phyloP scores from a whole-genome alignment of 1,140 invertebrate species.

The Bombus confusus region DNA sequence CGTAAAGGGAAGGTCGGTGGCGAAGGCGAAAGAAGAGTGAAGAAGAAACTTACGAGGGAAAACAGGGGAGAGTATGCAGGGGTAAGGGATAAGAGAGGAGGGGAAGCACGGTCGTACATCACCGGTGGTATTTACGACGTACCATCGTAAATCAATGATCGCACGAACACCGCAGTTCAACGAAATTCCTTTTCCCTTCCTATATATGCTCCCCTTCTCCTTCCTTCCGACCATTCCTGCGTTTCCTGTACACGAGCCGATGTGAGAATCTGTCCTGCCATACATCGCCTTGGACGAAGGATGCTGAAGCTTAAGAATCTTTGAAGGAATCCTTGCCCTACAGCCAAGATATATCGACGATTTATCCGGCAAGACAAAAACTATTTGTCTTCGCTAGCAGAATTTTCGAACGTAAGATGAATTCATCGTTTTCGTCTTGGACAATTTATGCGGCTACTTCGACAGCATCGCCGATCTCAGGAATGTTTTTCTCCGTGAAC shows the following conservation, averaged over 20 bases:
- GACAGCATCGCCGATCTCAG: neutral
- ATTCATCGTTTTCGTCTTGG: neutral
- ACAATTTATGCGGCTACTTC: neutral
- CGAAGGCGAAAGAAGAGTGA: slow-evolving; percentile 56
- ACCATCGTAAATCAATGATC: slow-evolving; percentile 76
- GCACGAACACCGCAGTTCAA: slow-evolving; percentile 67
- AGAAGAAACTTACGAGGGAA: slow-evolving; percentile 48
- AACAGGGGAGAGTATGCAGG: slow-evolving; percentile 15
- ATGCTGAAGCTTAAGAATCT: slow-evolving; percentile 55
- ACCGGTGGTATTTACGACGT: slow-evolving; percentile 72
- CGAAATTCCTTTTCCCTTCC: slow-evolving; percentile 69
- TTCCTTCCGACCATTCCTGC: slow-evolving; percentile 52
- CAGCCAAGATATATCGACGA: slow-evolving; percentile 22
- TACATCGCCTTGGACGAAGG: slow-evolving; percentile 53
- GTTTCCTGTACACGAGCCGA: slow-evolving; percentile 59
- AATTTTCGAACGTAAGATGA: slow-evolving; percentile 28
- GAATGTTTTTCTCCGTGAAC: neutral
- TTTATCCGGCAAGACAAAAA: slow-evolving; percentile 40
- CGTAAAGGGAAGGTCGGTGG: slow-evolving; percentile 66
- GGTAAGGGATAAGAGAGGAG: slow-evolving; percentile 1
- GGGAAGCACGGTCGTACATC: slow-evolving; percentile 70
- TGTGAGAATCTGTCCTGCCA: slow-evolving; percentile 50
- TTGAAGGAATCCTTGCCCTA: slow-evolving; percentile 39
- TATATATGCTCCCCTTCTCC: slow-evolving; percentile 34
- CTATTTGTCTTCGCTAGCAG: slow-evolving; percentile 41